Evolutionary conservation across 2,888 invertebrate species (phyloP).

Genomic region (Hipparchia sbordonii): DNA sequence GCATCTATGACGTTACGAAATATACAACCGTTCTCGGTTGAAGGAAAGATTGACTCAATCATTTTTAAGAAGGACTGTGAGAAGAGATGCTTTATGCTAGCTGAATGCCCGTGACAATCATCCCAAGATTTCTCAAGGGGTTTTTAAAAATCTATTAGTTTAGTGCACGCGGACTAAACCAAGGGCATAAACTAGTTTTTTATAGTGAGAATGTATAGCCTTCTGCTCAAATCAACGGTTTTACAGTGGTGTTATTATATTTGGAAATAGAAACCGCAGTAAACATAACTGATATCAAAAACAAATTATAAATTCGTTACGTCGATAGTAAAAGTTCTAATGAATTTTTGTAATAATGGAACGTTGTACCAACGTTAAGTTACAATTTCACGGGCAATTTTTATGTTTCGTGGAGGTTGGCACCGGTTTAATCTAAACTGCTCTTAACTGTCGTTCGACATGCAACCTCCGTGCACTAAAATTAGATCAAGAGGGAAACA

Average conservation of each 20-base stretch:
- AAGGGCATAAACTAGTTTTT: not conserved
- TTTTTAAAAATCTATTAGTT: too few species aligned
- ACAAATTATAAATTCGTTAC: constrained; percentile 45
- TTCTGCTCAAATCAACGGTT: not conserved
- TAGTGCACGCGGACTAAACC: too few species aligned
- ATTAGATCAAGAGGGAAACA: constrained; percentile 62
- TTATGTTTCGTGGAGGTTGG: constrained; percentile 77
- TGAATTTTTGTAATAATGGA: constrained; percentile 50
- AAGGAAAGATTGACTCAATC: too few species aligned
- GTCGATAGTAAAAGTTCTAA: constrained; percentile 53
- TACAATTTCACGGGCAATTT: constrained; percentile 80
- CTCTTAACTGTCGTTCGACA: constrained; percentile 65
- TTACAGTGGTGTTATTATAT: constrained; percentile 15
- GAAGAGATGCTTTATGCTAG: too few species aligned
- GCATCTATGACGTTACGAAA: not conserved
- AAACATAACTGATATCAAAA: constrained; percentile 42
- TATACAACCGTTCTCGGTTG: not conserved
- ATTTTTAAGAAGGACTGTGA: not conserved
- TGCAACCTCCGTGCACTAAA: constrained; percentile 57
- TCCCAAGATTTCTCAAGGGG: too few species aligned
- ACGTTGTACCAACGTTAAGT: constrained; percentile 64
- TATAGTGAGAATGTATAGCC: not conserved
- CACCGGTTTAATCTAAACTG: constrained; percentile 76
- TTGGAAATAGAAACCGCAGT: constrained; percentile 39
- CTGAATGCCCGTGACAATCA: too few species aligned